Base-by-base conservation (phyloP, 2,113 vertebrate species). In the Rissa tridactyla region DNA sequence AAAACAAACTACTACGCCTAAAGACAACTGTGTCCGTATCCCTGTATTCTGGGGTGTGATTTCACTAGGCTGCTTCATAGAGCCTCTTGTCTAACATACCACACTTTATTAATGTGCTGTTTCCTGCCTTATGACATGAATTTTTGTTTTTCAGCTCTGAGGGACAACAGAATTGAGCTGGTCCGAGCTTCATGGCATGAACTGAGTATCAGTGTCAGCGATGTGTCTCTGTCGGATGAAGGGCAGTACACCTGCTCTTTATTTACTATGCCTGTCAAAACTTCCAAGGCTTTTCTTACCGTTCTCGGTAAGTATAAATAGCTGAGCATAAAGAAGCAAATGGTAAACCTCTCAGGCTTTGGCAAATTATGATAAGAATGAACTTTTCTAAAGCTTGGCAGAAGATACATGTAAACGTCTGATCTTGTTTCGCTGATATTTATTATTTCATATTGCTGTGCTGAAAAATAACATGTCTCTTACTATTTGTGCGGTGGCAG, bases 211-310 rank as follows among this genome's bases (percentile, higher is more conserved):
- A 99, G 98, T 18, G 99, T 99, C 97, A 98, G 98, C 81, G 99
- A 99, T 19, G 99, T 99, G 92, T 98, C 99, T 72, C 98, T 99
- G 97, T 99, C 99, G 2, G 99, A 99, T 76, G 99, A 99, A 97
- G 99, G 99, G 83, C 99, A 98, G 95, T 99, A 99, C 94, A 99
- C 99, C 81, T 99, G 99, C 97, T 99, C 99, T 26, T 98, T 99
- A 94, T 99, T 99, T 98, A 99, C 99, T 70, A 99, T 99, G 99
- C 99, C 99, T 86, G 99, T 99, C 98, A 99, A 99, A 97, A 99
- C 99, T 83, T 99, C 99, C 97, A 99, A 99, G 98, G 99, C 99
- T 98, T 99, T 98, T 96, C 99, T 99, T 94, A 99, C 99, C 6
- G 99, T 99, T 85, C 98, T 99, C 9, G 99, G 99, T 99, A 97